Conservation (phyloP, 2,113 vertebrate genomes). For the Callipepla californica region DNA sequence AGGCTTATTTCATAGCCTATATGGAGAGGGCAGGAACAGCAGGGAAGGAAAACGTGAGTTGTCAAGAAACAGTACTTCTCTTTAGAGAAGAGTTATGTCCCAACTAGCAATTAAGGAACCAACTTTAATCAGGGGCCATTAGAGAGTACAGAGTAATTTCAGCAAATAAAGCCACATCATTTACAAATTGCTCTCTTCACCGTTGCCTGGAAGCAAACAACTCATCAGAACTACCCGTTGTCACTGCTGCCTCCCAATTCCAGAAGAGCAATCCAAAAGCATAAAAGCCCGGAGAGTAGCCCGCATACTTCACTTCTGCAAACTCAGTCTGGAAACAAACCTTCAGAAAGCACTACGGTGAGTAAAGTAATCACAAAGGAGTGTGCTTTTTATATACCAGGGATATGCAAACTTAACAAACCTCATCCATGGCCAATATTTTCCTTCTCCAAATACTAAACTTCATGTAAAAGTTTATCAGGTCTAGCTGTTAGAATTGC, state of each 20-base stretch:
- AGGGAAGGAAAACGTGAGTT: background rate
- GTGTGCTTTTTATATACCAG: background rate
- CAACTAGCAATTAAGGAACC: background rate
- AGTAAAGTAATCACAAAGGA: background rate
- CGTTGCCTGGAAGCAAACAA: background rate
- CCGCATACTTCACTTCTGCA: background rate
- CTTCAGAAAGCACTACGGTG: background rate
- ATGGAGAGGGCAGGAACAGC: background rate
- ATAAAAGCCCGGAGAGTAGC: background rate
- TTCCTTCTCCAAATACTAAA: background rate
- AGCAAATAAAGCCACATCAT: background rate
- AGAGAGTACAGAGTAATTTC: background rate
- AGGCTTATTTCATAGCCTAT: background rate
- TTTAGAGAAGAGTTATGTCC: background rate
- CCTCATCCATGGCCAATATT: background rate
- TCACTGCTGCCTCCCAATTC: background rate
- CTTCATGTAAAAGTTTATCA: background rate
- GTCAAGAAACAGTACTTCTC: background rate
- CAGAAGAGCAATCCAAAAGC: background rate
- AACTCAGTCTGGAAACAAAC: background rate
- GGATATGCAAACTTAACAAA: background rate
- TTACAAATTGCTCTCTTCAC: background rate
- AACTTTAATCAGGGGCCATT: accelerated
- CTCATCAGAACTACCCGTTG: background rate
- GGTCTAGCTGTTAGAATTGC: background rate